Percentiles rank a stretch among this genome's conserved stretches.
Evolutionary conservation across 2,797 vertebrate species (phyloP).

Genomic region (Anabacerthia variegaticeps): DNA sequence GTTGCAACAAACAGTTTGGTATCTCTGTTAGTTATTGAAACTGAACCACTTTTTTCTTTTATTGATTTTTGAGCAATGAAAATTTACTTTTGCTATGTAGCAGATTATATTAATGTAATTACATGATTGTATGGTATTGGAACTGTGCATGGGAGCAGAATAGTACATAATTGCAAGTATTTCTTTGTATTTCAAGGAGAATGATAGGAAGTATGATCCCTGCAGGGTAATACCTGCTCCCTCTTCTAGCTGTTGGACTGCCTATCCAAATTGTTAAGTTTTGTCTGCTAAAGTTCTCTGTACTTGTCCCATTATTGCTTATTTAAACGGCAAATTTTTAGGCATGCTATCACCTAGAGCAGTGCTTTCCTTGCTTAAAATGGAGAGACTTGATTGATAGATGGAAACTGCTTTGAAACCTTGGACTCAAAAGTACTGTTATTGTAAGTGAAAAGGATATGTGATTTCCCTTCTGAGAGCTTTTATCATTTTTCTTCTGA

Average conservation of each 20-base stretch:
- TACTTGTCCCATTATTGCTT: not conserved
- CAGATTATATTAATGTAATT: not conserved
- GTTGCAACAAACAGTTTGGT: not conserved
- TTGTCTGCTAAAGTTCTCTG: not conserved
- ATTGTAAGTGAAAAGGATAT: not conserved
- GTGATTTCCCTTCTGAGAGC: not conserved
- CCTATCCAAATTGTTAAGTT: not conserved
- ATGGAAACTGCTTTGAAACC: not conserved
- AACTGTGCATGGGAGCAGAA: not conserved
- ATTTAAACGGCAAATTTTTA: not conserved
- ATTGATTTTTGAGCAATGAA: not conserved
- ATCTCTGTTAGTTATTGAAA: not conserved
- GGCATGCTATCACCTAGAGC: not conserved
- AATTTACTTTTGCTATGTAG: not conserved
- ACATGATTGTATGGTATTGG: not conserved
- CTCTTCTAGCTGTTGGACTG: not conserved
- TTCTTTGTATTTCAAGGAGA: not conserved
- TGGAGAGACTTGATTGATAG: not conserved
- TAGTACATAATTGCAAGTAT: not conserved
- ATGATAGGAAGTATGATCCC: not conserved
- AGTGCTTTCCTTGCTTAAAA: not conserved
- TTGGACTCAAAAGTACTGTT: not conserved
- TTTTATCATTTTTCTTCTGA: not conserved
- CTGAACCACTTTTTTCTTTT: not conserved
- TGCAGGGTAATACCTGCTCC: not conserved